phyloP scores from a whole-genome alignment of 2,888 invertebrate genomes.

The Andrena hattorfiana region DNA sequence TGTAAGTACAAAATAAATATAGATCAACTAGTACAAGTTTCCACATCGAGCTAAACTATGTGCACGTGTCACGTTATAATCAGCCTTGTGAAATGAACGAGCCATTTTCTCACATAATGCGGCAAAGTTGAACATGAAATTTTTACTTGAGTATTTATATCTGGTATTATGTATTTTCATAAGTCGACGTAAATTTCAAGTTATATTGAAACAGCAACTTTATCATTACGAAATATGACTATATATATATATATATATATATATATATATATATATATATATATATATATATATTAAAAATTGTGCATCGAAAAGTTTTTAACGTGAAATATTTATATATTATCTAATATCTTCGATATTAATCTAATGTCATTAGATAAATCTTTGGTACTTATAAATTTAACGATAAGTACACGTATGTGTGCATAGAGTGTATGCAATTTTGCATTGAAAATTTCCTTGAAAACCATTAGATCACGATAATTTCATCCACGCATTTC shows the following conservation, averaged over 20 bases:
- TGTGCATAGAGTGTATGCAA: slow-evolving; percentile 13
- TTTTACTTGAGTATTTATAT: slow-evolving; percentile 17
- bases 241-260: not conserved
- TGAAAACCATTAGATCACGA: slow-evolving; percentile 5
- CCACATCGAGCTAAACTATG: slow-evolving; percentile 62
- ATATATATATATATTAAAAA: not conserved
- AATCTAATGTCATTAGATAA: slow-evolving; percentile 27
- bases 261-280: not conserved
- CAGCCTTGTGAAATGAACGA: slow-evolving; percentile 39
- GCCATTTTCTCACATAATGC: slow-evolving; percentile 7
- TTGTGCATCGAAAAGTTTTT: slow-evolving; percentile 1
- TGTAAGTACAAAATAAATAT: slow-evolving; percentile 80
- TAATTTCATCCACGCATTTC: not conserved
- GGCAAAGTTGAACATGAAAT: slow-evolving; percentile 13
- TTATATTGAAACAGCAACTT: not conserved
- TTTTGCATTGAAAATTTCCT: not conserved
- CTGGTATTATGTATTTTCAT: slow-evolving; percentile 15
- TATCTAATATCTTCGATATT: slow-evolving; percentile 37
- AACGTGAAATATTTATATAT: slow-evolving; percentile 27
- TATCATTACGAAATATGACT: slow-evolving; percentile 13
- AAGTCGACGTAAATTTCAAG: not conserved
- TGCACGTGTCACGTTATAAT: slow-evolving; percentile 33
- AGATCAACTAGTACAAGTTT: slow-evolving; percentile 69
- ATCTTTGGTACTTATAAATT: slow-evolving; percentile 66
- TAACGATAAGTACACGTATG: slow-evolving; percentile 27